Evolutionary conservation across 2,888 invertebrate species (phyloP).

Genomic region (Dynastes maya): DNA sequence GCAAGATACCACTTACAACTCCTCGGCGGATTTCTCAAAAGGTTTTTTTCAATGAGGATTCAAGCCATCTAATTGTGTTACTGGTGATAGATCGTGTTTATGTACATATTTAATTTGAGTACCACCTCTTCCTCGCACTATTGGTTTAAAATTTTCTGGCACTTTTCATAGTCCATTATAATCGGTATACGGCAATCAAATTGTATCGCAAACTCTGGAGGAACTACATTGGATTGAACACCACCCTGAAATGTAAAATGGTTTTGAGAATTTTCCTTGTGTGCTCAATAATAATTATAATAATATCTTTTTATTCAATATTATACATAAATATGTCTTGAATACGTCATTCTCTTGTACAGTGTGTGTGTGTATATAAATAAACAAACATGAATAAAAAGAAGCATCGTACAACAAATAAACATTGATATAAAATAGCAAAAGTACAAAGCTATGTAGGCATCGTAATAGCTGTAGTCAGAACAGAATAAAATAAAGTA

Average conservation of each 20-base stretch:
- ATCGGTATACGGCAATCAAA: slow-evolving; percentile 58
- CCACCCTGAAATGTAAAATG: slow-evolving; percentile 70
- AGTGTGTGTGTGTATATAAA: too few species aligned
- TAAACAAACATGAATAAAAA: too few species aligned
- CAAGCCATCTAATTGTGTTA: slow-evolving; percentile 72
- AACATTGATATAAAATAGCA: too few species aligned
- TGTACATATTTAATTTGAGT: slow-evolving; percentile 73
- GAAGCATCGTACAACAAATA: too few species aligned
- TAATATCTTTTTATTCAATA: neutral
- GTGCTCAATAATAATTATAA: neutral
- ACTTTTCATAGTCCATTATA: slow-evolving; percentile 63
- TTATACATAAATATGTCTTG: too few species aligned
- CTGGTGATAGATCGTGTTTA: slow-evolving; percentile 71
- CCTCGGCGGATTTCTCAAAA: slow-evolving; percentile 71
- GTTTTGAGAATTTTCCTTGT: neutral
- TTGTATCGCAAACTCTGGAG: slow-evolving; percentile 78
- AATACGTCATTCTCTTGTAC: too few species aligned
- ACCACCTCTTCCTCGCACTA: slow-evolving; percentile 73
- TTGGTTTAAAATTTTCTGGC: slow-evolving; percentile 70
- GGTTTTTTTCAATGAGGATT: slow-evolving; percentile 77
- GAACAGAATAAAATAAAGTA: too few species aligned
- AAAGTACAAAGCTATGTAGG: too few species aligned
- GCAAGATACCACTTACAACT: slow-evolving; percentile 64
- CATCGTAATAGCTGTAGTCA: too few species aligned
- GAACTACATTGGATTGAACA: slow-evolving; percentile 91